Evolutionary conservation across 2,797 vertebrate species (phyloP), one percentile per base, ranked within the genome.

Genomic region (Poliocrania exsul): DNA sequence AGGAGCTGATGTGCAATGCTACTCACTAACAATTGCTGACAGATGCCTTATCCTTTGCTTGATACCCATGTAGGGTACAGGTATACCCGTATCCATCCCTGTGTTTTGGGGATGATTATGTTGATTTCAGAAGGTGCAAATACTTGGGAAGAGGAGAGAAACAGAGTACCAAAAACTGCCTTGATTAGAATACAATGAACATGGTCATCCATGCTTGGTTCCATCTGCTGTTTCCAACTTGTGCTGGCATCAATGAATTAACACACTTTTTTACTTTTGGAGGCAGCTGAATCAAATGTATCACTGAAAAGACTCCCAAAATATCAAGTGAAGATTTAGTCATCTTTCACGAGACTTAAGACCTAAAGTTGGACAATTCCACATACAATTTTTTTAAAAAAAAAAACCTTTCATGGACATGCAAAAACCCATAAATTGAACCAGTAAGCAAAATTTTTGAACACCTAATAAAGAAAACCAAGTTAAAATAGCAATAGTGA

Each of bases 41-140:
- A 21, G 20, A 49, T 12, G 10, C 29, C 56, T 33, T 16, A 80
- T 1, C 7, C 29, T 77, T 69, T 49, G 29, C 19, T 62, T 77
- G 38, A 50, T 2, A 38, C 2, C 18, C 12, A 23, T 0, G 0
- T 13, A 64, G 28, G 28, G 42, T 38, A 37, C 17, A 44, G n/a
- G 29, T 16, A 29, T 51, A 57, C 6, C 24, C 37, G 33, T 14
- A 14, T 20, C n/a, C 38, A 81, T 28, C 31, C 25, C 28, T 53
- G 25, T 57, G 46, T 58, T 81, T 38, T 40, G 35, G 29, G 23
- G 8, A 50, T 38, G 24, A 79, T 15, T 18, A 21, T 3, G 4
- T 23, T 64, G 29, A 46, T 57, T 92, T 91, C n/a, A 83, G 58
- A 74, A 74, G 28, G 21, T 25, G 54, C 3, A 15, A 62, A 67